A percentile compares a stretch with the other conserved stretches of the same genome.
phyloP scores from a whole-genome alignment of 2,797 vertebrate genomes.

The Anguilla marmorata region DNA sequence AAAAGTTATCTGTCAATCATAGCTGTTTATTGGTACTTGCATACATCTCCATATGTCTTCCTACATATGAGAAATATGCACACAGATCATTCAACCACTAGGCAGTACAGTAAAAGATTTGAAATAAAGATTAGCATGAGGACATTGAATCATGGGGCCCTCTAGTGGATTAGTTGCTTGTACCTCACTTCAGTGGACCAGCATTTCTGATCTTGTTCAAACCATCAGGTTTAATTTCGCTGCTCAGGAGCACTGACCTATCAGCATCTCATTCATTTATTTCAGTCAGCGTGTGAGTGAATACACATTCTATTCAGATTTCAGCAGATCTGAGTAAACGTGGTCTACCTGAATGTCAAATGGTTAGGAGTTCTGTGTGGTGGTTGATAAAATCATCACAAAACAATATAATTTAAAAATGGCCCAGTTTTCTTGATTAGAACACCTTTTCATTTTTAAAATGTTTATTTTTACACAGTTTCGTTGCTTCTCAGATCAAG shows the following conservation, averaged over 20 bases:
- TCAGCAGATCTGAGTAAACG: neutral
- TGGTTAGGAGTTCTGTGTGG: neutral
- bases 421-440: slow-evolving; percentile 66
- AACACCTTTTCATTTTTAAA: slow-evolving; percentile 48
- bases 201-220: too few species aligned
- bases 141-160: slow-evolving; percentile 40
- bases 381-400: neutral
- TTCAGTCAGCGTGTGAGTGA: neutral
- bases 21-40: neutral
- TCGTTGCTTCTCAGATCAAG: slow-evolving; percentile 40
- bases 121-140: slow-evolving; percentile 17
- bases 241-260: too few species aligned
- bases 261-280: too few species aligned
- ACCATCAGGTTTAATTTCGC: too few species aligned
- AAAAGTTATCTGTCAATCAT: neutral
- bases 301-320: neutral
- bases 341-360: neutral
- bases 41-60: neutral
- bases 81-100: slow-evolving; percentile 41
- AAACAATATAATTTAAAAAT: slow-evolving; percentile 35
- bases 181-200: neutral
- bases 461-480: slow-evolving; percentile 42
- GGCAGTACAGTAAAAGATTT: slow-evolving; percentile 27
- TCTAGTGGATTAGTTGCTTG: slow-evolving; percentile 46
- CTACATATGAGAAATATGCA: slow-evolving; percentile 34